Evolutionary conservation across 2,797 vertebrate species (phyloP).

Genomic region (Epinephelus coioides): DNA sequence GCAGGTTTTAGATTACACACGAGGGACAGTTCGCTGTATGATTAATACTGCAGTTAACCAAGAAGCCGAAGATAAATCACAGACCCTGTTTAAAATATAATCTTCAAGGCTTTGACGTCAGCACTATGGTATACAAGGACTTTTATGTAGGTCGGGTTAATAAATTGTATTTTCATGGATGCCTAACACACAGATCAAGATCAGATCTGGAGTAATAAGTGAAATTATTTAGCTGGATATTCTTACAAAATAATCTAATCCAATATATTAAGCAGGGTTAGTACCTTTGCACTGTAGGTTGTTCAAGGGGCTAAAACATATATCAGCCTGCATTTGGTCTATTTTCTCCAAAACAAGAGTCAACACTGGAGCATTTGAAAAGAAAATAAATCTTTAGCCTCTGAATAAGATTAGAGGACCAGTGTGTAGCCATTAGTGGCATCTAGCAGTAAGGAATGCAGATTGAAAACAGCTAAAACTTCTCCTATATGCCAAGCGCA

Average conservation of each 20-base stretch:
- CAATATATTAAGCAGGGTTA: not conserved
- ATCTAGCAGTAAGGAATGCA: too few relatives aligned
- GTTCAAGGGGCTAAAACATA: not conserved
- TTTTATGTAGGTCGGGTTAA: constrained; percentile 82
- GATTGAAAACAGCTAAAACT: too few relatives aligned
- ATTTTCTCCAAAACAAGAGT: not conserved
- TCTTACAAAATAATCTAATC: constrained; percentile 11
- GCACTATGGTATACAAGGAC: constrained; percentile 76
- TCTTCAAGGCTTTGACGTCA: constrained; percentile 76
- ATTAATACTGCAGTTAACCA: constrained; percentile 82
- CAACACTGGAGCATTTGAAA: not conserved
- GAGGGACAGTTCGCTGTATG: constrained; percentile 66
- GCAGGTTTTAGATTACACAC: constrained; percentile 73
- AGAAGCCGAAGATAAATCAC: constrained; percentile 82
- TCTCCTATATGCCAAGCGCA: too few relatives aligned
- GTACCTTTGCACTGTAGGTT: not conserved
- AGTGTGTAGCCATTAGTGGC: too few relatives aligned
- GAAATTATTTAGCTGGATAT: constrained; percentile 14
- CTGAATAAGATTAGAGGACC: too few relatives aligned
- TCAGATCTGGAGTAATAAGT: constrained; percentile 23
- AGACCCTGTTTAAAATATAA: constrained; percentile 79
- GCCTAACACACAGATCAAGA: constrained; percentile 41
- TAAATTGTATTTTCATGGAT: constrained; percentile 68
- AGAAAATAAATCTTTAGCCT: not conserved
- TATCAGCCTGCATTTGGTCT: not conserved